These are phyloP conservation scores for Scolopax mira DNA, from an alignment of 2,113 vertebrate species.

Conservation along the genomic window DNA sequence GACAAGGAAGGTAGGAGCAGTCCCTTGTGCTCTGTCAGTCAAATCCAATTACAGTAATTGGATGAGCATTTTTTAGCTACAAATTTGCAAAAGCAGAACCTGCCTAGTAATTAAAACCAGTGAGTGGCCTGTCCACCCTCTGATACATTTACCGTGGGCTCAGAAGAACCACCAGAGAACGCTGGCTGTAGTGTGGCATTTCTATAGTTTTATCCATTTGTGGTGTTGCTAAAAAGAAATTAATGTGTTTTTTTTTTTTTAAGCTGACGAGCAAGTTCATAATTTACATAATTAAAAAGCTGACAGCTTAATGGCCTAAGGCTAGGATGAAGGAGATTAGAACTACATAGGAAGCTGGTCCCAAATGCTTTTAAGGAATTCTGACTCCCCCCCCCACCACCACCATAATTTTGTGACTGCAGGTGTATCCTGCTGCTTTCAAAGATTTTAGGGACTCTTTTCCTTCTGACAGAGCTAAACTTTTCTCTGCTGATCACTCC, in stretches of 20 bases:
- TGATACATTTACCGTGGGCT: background rate
- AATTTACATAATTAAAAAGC: background rate
- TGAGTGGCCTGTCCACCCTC: background rate
- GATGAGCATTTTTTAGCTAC: background rate
- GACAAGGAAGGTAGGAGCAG: background rate
- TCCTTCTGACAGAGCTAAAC: background rate
- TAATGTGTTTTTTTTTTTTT: background rate
- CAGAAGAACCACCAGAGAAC: background rate
- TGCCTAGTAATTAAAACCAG: background rate
- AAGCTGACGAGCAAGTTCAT: background rate
- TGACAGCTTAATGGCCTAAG: background rate
- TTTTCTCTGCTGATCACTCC: background rate
- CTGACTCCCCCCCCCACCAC: background rate
- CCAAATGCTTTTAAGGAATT: background rate
- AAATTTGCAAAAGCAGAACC: background rate
- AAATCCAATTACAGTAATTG: background rate
- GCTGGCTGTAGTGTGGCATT: background rate
- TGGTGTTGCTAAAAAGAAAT: background rate
- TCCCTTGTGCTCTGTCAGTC: background rate
- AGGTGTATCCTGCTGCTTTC: background rate
- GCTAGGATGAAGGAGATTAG: background rate
- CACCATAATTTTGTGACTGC: background rate
- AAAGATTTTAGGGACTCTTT: background rate
- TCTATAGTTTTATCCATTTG: background rate
- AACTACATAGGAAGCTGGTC: background rate